phyloP scores from a whole-genome alignment of 2,113 vertebrate genomes.

The Lagopus muta region DNA sequence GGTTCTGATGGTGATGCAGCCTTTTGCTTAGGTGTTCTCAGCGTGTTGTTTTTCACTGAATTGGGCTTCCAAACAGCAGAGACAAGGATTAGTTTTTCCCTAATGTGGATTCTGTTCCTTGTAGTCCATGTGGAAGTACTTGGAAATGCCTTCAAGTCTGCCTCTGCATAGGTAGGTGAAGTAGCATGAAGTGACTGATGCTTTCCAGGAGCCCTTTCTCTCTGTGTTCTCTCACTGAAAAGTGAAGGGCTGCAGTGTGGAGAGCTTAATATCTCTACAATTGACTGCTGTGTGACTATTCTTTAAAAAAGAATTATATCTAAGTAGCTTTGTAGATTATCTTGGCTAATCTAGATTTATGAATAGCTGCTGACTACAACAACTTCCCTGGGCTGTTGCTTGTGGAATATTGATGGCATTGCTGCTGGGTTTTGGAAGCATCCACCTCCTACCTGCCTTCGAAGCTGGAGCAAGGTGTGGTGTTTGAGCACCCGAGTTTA shows the following conservation, averaged over 20 bases:
- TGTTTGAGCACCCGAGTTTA: background rate
- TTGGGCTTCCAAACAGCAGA: background rate
- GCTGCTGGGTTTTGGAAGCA: background rate
- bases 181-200: background rate
- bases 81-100: background rate
- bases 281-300: conserved; percentile 41
- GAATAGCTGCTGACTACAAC: conserved; percentile 43
- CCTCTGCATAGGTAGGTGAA: background rate
- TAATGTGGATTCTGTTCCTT: background rate
- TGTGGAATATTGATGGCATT: background rate
- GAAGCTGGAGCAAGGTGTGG: background rate
- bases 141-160: background rate
- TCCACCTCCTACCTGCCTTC: background rate
- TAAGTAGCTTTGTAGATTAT: conserved; percentile 66
- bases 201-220: background rate
- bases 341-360: conserved; percentile 52
- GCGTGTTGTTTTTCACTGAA: background rate
- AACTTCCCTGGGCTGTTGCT: conserved; percentile 7
- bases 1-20: background rate
- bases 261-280: background rate
- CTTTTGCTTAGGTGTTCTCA: background rate
- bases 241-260: background rate
- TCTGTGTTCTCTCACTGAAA: background rate
- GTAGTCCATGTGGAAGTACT: background rate
- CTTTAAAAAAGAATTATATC: conserved; percentile 46